Conservation (phyloP, 2,888 invertebrate species). For the Gnatocerus cornutus region DNA sequence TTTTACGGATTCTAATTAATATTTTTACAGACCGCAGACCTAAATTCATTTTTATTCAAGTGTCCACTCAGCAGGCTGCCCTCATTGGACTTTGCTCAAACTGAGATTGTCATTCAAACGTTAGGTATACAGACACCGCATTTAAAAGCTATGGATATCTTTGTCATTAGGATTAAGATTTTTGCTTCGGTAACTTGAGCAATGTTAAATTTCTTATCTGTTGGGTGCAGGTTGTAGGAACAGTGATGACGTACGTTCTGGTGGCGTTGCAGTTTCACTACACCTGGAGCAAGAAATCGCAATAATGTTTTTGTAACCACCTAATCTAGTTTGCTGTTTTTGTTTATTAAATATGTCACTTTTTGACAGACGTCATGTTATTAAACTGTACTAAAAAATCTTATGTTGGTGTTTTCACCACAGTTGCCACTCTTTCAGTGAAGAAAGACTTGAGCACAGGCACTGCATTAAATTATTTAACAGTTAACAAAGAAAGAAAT, state of each 20-base stretch:
- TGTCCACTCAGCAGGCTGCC: conserved; percentile 62
- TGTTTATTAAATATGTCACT: too few species aligned
- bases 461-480: too few species aligned
- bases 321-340: too few species aligned
- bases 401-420: too few species aligned
- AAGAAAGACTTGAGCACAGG: too few species aligned
- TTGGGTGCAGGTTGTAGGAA: conserved; percentile 3
- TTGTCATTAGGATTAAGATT: conserved; percentile 58
- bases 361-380: too few species aligned
- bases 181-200: conserved; percentile 59
- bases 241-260: conserved; percentile 3
- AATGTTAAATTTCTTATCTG: not conserved
- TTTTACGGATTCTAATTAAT: too few species aligned
- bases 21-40: conserved; percentile 60
- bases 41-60: conserved; percentile 60
- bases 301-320: too few species aligned
- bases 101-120: conserved; percentile 61
- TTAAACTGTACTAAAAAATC: too few species aligned
- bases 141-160: conserved; percentile 59
- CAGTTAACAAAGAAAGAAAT: too few species aligned
- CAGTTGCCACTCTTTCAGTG: too few species aligned
- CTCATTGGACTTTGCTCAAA: conserved; percentile 59
- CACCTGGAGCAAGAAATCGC: not conserved
- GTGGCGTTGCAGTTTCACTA: conserved; percentile 5
- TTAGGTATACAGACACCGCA: conserved; percentile 59